A percentile compares a stretch with the other conserved stretches of the same genome.
Conservation (phyloP, 2,113 vertebrate genomes). For the Lanius ludovicianus region DNA sequence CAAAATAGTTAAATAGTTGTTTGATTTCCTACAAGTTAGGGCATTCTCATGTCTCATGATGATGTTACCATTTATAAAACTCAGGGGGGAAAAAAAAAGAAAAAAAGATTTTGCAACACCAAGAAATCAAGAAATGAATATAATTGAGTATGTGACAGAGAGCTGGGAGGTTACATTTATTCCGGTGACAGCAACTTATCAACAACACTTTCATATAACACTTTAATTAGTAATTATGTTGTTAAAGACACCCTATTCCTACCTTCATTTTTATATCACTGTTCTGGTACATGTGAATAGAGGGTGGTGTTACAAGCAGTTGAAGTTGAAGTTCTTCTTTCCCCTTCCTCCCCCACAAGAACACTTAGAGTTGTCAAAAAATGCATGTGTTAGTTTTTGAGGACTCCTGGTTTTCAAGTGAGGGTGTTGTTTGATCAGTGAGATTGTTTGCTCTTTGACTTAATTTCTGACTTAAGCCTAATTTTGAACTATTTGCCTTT, state of each 20-base stretch:
- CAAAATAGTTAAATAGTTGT: not conserved
- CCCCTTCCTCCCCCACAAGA: slow-evolving; percentile 1
- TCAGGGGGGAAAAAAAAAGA: not conserved
- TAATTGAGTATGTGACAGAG: not conserved
- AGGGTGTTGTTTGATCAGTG: not conserved
- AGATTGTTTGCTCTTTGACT: not conserved
- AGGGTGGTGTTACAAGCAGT: not conserved
- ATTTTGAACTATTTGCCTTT: not conserved
- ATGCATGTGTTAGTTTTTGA: not conserved
- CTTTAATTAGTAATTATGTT: not conserved
- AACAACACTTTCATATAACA: not conserved
- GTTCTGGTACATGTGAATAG: slow-evolving; percentile 9
- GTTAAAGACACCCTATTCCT: slow-evolving; percentile 11
- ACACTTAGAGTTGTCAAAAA: slow-evolving; percentile 7
- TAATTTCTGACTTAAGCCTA: not conserved
- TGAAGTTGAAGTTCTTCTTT: not conserved
- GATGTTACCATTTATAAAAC: not conserved
- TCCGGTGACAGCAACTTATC: slow-evolving; percentile 11
- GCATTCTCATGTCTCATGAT: not conserved
- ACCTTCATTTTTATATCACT: not conserved
- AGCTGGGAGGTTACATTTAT: not conserved
- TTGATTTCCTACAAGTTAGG: not conserved
- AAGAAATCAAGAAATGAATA: not conserved
- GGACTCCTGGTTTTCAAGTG: not conserved
- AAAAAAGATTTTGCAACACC: not conserved